Base-by-base conservation (phyloP, 2,113 vertebrate species). In the Callorhinus ursinus region DNA sequence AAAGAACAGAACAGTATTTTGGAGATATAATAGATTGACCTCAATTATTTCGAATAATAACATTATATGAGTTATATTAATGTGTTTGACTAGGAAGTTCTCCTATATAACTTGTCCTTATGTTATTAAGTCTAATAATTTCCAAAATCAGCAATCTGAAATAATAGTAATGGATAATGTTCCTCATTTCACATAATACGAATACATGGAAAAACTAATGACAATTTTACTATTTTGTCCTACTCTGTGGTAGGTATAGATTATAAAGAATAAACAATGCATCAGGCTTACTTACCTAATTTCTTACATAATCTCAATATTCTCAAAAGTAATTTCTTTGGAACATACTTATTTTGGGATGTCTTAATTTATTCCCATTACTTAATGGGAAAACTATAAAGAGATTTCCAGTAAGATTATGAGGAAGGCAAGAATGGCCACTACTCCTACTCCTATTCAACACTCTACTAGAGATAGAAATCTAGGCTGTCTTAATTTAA, bases 31-130 rank as follows among this genome's bases (percentile, higher is more conserved):
- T 31, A 61, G 8, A 67, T 94, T 72, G 19, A 55, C 46, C 16
- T 67, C 5, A 67, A 92, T 79, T 69, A 67, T 84, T 93, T 95
- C 13, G 74, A 86, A 86, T 65, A 93, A 79, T 55, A 67, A 8
- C 12, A 74, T 88, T 53, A 7, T 69, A 65, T 61, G 82, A 76
- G 18, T 81, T 84, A 69, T 33, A 67, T 65, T 72, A 59, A 83
- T 39, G 36, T 67, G 5, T 74, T 91, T 51, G 39, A 92, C 49
- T 46, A 72, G 28, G 31, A 86, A 55, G 10, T 19, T 77, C 0
- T 76, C 51, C 24, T 76, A 49, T 49, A 9, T 76, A 26, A 76
- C 42, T 76, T 76, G 14, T 28, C 39, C 24, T 76, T 76, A 71
- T 10, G 18, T 71, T 36, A 36, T 71, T 86, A 92, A 81, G 10